Evolutionary conservation across 2,888 invertebrate genomes (phyloP).

Genomic region (Malthinus flaveolus): DNA sequence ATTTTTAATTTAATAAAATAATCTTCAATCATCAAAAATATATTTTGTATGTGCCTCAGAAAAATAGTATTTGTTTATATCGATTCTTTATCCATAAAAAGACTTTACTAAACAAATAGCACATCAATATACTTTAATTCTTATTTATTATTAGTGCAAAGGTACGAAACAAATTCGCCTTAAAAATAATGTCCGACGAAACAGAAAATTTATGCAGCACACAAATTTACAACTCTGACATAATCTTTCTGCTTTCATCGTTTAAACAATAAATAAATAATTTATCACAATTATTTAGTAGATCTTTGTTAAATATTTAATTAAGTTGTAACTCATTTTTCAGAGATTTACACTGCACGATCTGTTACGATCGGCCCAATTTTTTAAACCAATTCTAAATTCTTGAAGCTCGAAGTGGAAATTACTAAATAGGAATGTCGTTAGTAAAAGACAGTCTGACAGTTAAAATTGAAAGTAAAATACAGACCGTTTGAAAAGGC

Average conservation of each 20-base stretch:
- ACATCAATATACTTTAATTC: slow-evolving; percentile 24
- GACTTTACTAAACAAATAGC: slow-evolving; percentile 40
- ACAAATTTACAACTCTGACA: background rate
- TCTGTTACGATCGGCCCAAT: no score
- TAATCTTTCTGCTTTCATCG: slow-evolving; percentile 1
- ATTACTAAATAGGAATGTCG: no score
- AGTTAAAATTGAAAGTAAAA: no score
- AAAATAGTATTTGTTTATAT: slow-evolving; percentile 44
- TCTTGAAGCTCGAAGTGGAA: no score
- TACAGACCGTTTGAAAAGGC: no score
- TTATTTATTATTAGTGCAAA: slow-evolving; percentile 16
- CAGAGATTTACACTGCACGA: no score
- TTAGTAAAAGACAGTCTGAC: no score
- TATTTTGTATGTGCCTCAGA: slow-evolving; percentile 48
- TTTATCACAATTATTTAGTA: slow-evolving; percentile 23
- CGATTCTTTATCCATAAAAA: slow-evolving; percentile 43
- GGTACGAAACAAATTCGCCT: slow-evolving; percentile 7
- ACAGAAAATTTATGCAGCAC: background rate
- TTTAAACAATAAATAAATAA: slow-evolving; percentile 22
- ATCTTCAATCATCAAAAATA: slow-evolving; percentile 47
- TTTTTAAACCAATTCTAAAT: no score
- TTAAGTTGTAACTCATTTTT: background rate
- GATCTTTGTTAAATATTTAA: slow-evolving; percentile 18
- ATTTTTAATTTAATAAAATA: slow-evolving; percentile 30
- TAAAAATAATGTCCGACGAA: background rate